Base-by-base conservation (phyloP, 2,888 invertebrate genomes). In the Nomada flava region DNA sequence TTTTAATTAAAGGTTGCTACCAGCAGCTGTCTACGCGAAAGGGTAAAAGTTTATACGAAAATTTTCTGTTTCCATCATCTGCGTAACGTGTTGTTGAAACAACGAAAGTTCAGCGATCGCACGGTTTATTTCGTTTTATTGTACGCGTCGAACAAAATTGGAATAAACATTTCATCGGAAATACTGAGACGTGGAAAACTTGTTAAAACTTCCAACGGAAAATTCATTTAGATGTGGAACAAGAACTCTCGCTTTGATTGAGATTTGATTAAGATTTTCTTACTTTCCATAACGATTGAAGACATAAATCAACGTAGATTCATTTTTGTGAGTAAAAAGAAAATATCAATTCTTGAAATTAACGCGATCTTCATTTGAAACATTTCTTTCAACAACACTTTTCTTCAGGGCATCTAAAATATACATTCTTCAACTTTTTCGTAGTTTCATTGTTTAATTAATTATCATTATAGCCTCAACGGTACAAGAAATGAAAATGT, bases 81-180 rank as follows among this genome's bases (percentile, higher is more conserved):
- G 20, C 36, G 62, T 53, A 62, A 52, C 60, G 20, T 11, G 60
- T 18, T 50, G n/a, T 36, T 18, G 42, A 23, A 67, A 60, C 59
- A 70, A 36, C 50, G 70, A 36, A 71, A 71, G 60, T 62, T 70
- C 47, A 50, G 36, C 70, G 70, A 69, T 70, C 59, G 29, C 20
- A 20, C 36, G 20, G 50, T 36, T 62, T 52, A 62, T 71, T 71
- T 52, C 23, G 42, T 15, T 18, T 50, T 29, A 23, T 23, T 23
- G 36, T 11, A 23, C 36, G 13, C 71, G 62, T 52, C 36, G 23
- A 53, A 62, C 52, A 18, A 62, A 71, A 71, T 52, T 71, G 71
- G 23, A 71, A 52, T 71, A 71, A 71, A 62, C 71, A 71, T 62
- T 71, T 71, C 71, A 62, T 71, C 52, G 23, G 62, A 13, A 9